These are phyloP conservation scores for Mechanitis messenoides DNA, from an alignment of 2,888 invertebrate species.

Conservation along the genomic window DNA sequence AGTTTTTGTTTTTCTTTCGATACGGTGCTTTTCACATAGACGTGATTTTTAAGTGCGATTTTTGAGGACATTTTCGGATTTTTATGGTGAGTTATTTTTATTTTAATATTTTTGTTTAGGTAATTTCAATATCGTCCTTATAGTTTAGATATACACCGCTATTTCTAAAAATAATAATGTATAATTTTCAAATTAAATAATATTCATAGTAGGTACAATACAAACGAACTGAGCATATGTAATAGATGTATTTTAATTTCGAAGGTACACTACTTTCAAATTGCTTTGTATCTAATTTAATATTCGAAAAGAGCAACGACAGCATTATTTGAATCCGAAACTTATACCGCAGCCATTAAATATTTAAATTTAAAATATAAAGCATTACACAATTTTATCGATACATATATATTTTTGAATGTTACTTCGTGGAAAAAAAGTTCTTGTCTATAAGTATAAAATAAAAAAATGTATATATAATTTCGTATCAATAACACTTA, in stretches of 20 bases:
- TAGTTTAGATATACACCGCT: no score
- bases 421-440: no score
- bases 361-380: no score
- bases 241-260: neutral
- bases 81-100: slow-evolving; percentile 45
- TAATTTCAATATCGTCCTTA: no score
- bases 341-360: neutral
- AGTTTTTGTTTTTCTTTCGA: slow-evolving; percentile 54
- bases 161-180: no score
- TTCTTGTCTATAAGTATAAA: no score
- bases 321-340: slow-evolving; percentile 1
- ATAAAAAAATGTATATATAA: no score
- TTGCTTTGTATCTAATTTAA: slow-evolving; percentile 3
- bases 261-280: neutral
- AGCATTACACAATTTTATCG: no score
- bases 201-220: neutral
- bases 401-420: no score
- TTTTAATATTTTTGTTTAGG: neutral
- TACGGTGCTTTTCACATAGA: slow-evolving; percentile 58
- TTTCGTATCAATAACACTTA: no score
- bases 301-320: neutral
- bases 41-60: slow-evolving; percentile 47
- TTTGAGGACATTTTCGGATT: slow-evolving; percentile 39
- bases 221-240: neutral
- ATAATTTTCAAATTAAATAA: neutral